Evolutionary conservation across 2,113 vertebrate species (phyloP).

Genomic region (Cricetomys ansorgei): DNA sequence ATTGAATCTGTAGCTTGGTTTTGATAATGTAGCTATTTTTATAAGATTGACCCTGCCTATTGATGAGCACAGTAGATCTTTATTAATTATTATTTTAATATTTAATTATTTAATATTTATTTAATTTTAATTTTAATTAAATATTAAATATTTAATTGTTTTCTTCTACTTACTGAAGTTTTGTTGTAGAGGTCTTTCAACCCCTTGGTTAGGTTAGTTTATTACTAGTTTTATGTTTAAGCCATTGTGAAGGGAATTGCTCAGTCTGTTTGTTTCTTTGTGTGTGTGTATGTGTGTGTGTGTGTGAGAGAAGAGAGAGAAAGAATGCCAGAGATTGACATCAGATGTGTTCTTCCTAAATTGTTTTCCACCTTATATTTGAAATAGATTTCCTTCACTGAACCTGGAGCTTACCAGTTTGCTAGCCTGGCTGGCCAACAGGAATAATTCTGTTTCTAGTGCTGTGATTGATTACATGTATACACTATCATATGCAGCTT

Average conservation of each 20-base stretch:
- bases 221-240: background rate
- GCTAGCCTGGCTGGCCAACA: background rate
- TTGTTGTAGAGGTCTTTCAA: background rate
- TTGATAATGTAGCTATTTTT: background rate
- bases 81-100: no score
- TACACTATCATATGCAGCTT: background rate
- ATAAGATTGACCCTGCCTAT: background rate
- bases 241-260: background rate
- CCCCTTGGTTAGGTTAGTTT: background rate
- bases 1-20: background rate
- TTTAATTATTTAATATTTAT: no score
- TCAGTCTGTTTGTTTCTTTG: background rate
- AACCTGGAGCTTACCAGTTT: no score
- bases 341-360: background rate
- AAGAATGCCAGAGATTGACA: background rate
- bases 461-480: background rate
- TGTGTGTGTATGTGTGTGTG: background rate
- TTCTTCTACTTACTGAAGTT: background rate
- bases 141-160: no score
- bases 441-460: background rate
- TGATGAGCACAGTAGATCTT: background rate
- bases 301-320: background rate
- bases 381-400: background rate
- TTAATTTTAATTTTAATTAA: no score
- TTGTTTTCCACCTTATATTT: background rate